A percentile compares a stretch with the other conserved stretches of the same genome.
phyloP scores from a whole-genome alignment of 2,888 invertebrate genomes.

The Limnephilus lunatus region DNA sequence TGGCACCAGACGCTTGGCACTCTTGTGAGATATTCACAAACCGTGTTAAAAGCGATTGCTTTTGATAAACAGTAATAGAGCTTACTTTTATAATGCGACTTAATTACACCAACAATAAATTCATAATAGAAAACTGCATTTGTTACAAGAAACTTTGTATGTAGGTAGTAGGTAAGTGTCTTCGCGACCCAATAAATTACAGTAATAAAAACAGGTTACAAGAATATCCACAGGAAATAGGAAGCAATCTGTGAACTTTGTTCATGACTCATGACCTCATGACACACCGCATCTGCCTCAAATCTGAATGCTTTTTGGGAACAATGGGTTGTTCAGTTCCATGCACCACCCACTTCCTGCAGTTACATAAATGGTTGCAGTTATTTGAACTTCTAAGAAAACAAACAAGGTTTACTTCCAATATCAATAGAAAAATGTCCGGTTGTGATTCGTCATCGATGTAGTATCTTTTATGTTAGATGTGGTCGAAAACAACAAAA shows the following conservation, averaged over 20 bases:
- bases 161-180: not conserved
- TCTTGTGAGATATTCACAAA: too few species aligned
- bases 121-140: not conserved
- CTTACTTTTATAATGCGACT: not conserved
- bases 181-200: not conserved
- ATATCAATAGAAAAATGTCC: too few species aligned
- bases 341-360: not conserved
- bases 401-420: too few species aligned
- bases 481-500: too few species aligned
- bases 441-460: too few species aligned
- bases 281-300: not conserved
- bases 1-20: too few species aligned
- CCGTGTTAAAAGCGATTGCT: too few species aligned
- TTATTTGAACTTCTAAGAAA: not conserved
- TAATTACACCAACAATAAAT: not conserved
- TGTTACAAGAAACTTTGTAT: not conserved
- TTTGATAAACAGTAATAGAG: not conserved
- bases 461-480: too few species aligned
- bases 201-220: not conserved
- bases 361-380: not conserved
- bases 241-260: not conserved
- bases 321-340: not conserved
- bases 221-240: not conserved
- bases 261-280: not conserved
- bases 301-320: not conserved